phyloP scores from a whole-genome alignment of 2,797 vertebrate genomes.

The Sebastes trivittatus region DNA sequence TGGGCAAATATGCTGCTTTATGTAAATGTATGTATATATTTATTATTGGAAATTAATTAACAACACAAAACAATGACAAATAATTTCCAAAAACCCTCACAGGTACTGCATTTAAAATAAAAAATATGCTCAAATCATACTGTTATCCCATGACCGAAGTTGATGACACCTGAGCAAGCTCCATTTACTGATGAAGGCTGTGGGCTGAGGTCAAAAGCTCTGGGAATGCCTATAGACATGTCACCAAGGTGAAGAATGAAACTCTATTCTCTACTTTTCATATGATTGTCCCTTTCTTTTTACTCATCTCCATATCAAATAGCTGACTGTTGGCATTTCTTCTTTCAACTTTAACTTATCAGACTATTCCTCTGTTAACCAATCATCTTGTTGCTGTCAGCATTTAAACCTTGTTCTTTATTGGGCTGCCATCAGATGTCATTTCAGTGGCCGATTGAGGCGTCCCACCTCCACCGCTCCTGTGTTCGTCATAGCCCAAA shows the following conservation, averaged over 20 bases:
- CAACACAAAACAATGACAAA: too few species aligned
- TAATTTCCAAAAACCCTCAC: too few species aligned
- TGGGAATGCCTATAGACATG: neutral
- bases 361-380: neutral
- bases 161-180: neutral
- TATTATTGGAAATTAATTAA: too few species aligned
- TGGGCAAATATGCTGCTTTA: too few species aligned
- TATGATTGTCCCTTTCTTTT: neutral
- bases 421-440: neutral
- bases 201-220: neutral
- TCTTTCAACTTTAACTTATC: neutral
- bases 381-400: neutral
- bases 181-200: neutral
- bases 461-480: neutral
- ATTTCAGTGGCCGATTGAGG: neutral
- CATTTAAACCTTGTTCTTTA: neutral
- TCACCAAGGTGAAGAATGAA: neutral
- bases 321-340: neutral
- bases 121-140: neutral
- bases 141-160: neutral
- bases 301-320: neutral
- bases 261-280: neutral
- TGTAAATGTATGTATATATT: too few species aligned
- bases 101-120: too few species aligned
- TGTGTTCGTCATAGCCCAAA: neutral